These are phyloP conservation scores for Cetoscarus ocellatus DNA, from an alignment of 2,797 vertebrate genomes.

Conservation along the genomic window DNA sequence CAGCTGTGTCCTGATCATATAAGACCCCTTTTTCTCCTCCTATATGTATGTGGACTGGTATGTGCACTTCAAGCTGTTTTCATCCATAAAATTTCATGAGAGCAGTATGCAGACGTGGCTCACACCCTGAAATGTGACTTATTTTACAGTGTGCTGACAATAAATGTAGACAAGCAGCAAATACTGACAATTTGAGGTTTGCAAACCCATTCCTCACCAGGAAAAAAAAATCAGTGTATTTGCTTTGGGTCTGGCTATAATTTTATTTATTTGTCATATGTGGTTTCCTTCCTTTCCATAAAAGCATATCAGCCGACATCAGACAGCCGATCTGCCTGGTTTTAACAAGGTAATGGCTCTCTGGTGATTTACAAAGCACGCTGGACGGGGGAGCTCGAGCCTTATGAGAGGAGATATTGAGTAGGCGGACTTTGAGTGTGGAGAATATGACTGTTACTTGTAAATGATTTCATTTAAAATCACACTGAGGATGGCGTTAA, in stretches of 20 bases:
- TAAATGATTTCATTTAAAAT: slow-evolving; percentile 52
- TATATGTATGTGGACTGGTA: background rate
- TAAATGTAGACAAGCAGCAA: slow-evolving; percentile 15
- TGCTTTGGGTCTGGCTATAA: slow-evolving; percentile 37
- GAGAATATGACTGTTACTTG: slow-evolving; percentile 24
- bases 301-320: slow-evolving; percentile 66
- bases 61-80: slow-evolving; percentile 5
- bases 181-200: slow-evolving; percentile 18
- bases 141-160: slow-evolving; percentile 12
- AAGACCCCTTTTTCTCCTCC: background rate
- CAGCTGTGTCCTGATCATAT: background rate
- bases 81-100: slow-evolving; percentile 12
- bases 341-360: slow-evolving; percentile 70
- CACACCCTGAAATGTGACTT: background rate
- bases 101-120: background rate
- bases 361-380: slow-evolving; percentile 60
- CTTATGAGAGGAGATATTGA: slow-evolving; percentile 31
- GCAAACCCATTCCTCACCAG: slow-evolving; percentile 26
- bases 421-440: slow-evolving; percentile 25
- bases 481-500: slow-evolving; percentile 17
- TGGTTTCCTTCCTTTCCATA: slow-evolving; percentile 52
- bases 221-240: slow-evolving; percentile 12
- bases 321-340: slow-evolving; percentile 53
- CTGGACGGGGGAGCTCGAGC: slow-evolving; percentile 30
- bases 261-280: slow-evolving; percentile 59